Conservation (phyloP, 2,797 vertebrate genomes). For the Lacerta bilineata region DNA sequence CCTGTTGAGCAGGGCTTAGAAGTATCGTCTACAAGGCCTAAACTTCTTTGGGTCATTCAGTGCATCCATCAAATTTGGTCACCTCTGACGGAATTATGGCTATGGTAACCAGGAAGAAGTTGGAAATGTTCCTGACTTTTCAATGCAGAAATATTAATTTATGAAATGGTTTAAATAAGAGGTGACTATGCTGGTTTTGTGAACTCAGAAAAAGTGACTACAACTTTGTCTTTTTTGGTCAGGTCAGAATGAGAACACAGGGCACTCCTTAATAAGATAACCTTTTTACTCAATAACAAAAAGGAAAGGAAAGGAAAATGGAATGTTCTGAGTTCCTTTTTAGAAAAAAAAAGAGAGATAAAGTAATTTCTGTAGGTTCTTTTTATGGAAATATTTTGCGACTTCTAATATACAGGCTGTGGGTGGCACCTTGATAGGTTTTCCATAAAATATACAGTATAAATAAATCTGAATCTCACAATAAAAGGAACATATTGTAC, state of each 20-base stretch:
- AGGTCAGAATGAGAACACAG: slow-evolving; percentile 25
- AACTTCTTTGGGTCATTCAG: neutral
- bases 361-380: slow-evolving; percentile 29
- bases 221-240: neutral
- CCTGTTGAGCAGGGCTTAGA: slow-evolving; percentile 15
- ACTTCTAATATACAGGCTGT: neutral
- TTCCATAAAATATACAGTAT: slow-evolving; percentile 7
- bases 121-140: slow-evolving; percentile 1
- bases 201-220: slow-evolving; percentile 10
- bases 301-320: slow-evolving; percentile 26
- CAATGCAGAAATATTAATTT: neutral
- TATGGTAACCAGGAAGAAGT: neutral
- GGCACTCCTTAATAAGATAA: slow-evolving; percentile 7
- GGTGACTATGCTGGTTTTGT: neutral
- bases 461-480: slow-evolving; percentile 35
- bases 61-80: neutral
- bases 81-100: neutral
- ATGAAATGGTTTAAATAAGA: slow-evolving; percentile 28
- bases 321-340: neutral
- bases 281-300: neutral
- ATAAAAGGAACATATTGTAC: slow-evolving; percentile 30
- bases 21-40: neutral
- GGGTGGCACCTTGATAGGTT: slow-evolving; percentile 14
- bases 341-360: slow-evolving; percentile 26
- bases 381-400: slow-evolving; percentile 55